Conservation (phyloP, 92 coral and sea anemone genomes). For the Parazoanthus darwini region DNA sequence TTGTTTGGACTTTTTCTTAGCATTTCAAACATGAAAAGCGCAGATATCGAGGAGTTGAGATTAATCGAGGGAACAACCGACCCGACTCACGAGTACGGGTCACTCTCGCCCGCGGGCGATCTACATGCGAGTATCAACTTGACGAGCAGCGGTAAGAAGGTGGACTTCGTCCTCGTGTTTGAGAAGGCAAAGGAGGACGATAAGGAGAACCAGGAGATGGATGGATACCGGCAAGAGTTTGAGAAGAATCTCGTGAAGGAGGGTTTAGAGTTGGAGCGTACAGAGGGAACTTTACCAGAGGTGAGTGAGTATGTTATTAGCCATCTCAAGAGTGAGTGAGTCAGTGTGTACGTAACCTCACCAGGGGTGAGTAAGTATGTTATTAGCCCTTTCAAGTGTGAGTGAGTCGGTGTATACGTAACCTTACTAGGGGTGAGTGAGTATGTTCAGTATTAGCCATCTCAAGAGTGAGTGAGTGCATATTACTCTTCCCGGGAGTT, state of each 20-base stretch:
- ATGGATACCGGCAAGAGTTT: conserved; percentile 26
- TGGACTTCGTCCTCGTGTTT: conserved; percentile 30
- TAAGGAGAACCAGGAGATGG: conserved; percentile 26
- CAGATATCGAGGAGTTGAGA: conserved; percentile 35
- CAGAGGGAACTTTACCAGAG: conserved; percentile 31
- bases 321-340: neutral
- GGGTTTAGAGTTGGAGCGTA: conserved; percentile 26
- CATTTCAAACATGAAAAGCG: conserved; percentile 3
- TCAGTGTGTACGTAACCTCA: conserved; percentile 8
- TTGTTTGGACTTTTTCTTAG: neutral
- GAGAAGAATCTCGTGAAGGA: conserved; percentile 32
- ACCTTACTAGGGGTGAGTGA: conserved; percentile 32
- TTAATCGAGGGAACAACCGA: conserved; percentile 34
- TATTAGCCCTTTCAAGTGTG: too few relatives aligned
- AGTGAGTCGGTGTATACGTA: conserved; percentile 10
- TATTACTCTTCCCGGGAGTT: too few relatives aligned
- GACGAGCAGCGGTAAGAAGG: conserved; percentile 36
- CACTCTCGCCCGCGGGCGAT: conserved; percentile 1
- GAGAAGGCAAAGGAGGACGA: conserved; percentile 34
- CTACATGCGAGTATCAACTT: neutral
- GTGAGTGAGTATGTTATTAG: neutral
- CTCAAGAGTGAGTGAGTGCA: too few relatives aligned
- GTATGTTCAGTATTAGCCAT: too few relatives aligned
- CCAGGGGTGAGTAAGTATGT: conserved; percentile 20
- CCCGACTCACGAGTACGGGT: conserved; percentile 18